These are phyloP conservation scores for Drosophila grimshawi DNA, from an alignment of 1,140 invertebrate genomes.

Conservation along the genomic window DNA sequence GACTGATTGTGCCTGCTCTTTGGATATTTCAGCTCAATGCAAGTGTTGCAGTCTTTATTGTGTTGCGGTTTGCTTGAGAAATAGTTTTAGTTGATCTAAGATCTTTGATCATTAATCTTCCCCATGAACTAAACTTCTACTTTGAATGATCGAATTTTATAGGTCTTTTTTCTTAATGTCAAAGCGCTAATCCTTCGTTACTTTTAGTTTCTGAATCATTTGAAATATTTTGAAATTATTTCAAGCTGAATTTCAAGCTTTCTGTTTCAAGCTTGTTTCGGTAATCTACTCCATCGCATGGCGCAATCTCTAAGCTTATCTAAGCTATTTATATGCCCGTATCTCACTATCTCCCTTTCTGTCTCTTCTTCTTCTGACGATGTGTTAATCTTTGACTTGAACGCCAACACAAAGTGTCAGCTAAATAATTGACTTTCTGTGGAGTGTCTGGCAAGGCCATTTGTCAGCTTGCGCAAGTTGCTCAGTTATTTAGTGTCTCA, in stretches of 20 bases:
- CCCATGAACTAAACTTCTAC: background rate
- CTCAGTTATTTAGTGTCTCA: conserved; percentile 20
- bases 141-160: background rate
- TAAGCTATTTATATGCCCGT: background rate
- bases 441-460: conserved; percentile 35
- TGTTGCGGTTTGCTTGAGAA: background rate
- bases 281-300: background rate
- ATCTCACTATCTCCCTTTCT: background rate
- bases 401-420: conserved; percentile 21
- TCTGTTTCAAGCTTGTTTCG: background rate
- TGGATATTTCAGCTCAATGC: background rate
- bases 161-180: too few relatives aligned
- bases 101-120: background rate
- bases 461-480: conserved; percentile 39
- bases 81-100: background rate
- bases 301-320: background rate
- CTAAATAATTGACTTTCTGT: conserved; percentile 12
- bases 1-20: background rate
- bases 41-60: background rate
- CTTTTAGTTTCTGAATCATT: too few relatives aligned
- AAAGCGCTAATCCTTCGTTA: too few relatives aligned
- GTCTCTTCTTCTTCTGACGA: background rate
- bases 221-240: too few relatives aligned
- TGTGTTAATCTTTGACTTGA: background rate
- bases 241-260: background rate